Base-by-base conservation (phyloP, 1,140 invertebrate genomes). In the Leptinotarsa lineolata region DNA sequence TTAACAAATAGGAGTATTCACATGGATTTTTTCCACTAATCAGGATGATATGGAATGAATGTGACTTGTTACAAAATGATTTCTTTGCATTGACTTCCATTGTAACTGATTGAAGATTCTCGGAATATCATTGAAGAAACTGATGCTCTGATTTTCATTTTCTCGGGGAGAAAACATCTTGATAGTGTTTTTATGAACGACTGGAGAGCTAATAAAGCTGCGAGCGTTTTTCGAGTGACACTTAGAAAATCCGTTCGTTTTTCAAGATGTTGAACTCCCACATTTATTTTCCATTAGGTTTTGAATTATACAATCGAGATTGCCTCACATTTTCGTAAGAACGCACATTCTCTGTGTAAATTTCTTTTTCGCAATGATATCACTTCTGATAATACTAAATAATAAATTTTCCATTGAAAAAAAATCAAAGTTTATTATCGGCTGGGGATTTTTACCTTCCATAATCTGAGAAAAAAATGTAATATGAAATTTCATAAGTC, bases 281-380 rank as follows among this genome's bases (percentile, higher is more conserved):
- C 71, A 76, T 72, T 72, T 72, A 68, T 76, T 76, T 76, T 72
- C 74, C 72, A 73, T 76, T 72, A 68, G 46, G 18, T 64, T 54
- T 71, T 72, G 70, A 76, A 76, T 76, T 72, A 76, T 73, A 70
- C 71, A 76, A 72, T 72, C 68, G 74, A 70, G 67, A 64, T 58
- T 70, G 44, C 59, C 70, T 72, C 72, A 74, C 67, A 74, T 72
- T 74, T 74, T 66, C 67, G 72, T 72, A 48, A 54, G 30, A 66
- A 59, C 20, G 16, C 58, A 59, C 20, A 39, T 39, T 39, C 30
- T 39, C 8, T 39, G 30, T 8, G 8, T 6, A 39, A 39, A 39
- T 39, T 11, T 39, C 30, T 39, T 8, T 11, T 39, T 3, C 30
- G 30, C 30, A 39, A 11, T 39, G 30, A 39, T 11, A 39, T 39